phyloP scores from a whole-genome alignment of 2,888 invertebrate genomes.

The Eremobia ochroleuca region DNA sequence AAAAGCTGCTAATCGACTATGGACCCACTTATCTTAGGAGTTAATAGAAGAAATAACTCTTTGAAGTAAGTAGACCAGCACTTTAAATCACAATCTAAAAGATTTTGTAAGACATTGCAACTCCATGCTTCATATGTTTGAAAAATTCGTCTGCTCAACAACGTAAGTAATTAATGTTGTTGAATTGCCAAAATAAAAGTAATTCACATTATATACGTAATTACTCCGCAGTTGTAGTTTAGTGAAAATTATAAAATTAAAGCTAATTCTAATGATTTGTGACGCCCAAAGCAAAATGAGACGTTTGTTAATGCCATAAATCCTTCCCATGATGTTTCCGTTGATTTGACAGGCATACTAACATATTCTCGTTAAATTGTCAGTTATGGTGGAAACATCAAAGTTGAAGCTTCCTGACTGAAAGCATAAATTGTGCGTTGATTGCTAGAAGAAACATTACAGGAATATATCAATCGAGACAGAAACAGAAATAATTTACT shows the following conservation, averaged over 20 bases:
- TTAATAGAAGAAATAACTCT: neutral
- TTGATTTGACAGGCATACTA: constrained; percentile 27
- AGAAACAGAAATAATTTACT: neutral
- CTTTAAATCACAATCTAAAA: neutral
- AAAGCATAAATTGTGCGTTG: constrained; percentile 69
- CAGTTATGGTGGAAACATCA: constrained; percentile 68
- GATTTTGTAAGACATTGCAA: neutral
- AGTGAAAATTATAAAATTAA: neutral
- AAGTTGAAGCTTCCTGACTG: constrained; percentile 71
- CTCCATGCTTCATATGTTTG: neutral
- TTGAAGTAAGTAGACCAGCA: neutral
- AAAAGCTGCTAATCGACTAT: neutral
- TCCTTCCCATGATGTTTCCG: constrained; percentile 16
- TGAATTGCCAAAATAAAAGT: no score
- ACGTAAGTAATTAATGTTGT: neutral
- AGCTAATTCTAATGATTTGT: constrained; percentile 1
- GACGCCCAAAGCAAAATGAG: neutral
- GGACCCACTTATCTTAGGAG: neutral
- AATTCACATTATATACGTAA: neutral
- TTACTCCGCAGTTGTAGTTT: neutral
- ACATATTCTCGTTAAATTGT: constrained; percentile 24
- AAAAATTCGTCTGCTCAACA: neutral
- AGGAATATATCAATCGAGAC: constrained; percentile 29
- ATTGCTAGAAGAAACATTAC: constrained; percentile 48
- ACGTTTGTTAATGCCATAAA: constrained; percentile 12